These are phyloP conservation scores for Nicator chloris DNA, from an alignment of 2,113 vertebrate genomes.

Conservation along the genomic window DNA sequence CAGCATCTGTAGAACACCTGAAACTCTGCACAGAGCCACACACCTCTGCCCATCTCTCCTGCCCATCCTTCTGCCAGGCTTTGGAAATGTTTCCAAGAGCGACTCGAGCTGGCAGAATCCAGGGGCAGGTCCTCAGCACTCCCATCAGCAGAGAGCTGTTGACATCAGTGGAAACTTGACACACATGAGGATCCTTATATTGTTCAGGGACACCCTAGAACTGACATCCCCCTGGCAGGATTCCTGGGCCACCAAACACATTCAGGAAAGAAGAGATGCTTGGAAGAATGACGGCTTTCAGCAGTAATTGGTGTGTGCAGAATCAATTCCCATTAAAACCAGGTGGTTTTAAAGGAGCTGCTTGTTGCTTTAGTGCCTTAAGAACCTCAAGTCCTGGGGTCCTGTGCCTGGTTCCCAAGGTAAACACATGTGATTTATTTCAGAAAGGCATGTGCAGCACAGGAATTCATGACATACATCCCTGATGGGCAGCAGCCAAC, in stretches of 20 bases:
- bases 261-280: neutral
- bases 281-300: neutral
- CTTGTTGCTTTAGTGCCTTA: neutral
- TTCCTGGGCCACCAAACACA: neutral
- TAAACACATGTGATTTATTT: constrained; percentile 30
- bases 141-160: neutral
- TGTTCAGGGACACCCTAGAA: neutral
- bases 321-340: neutral
- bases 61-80: neutral
- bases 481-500: constrained; percentile 27
- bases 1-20: neutral
- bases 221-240: neutral
- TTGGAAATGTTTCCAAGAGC: neutral
- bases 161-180: neutral
- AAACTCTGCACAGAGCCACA: neutral
- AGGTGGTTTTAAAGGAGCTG: neutral
- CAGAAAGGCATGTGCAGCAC: constrained; percentile 21
- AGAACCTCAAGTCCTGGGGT: neutral
- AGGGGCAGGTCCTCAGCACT: neutral
- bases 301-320: neutral
- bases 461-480: constrained; percentile 29
- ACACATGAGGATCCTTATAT: neutral
- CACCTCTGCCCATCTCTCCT: neutral
- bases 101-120: rapidly evolving
- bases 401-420: constrained; percentile 27